phyloP scores from a whole-genome alignment of 2,888 invertebrate species.

The Diloba caeruleocephala region DNA sequence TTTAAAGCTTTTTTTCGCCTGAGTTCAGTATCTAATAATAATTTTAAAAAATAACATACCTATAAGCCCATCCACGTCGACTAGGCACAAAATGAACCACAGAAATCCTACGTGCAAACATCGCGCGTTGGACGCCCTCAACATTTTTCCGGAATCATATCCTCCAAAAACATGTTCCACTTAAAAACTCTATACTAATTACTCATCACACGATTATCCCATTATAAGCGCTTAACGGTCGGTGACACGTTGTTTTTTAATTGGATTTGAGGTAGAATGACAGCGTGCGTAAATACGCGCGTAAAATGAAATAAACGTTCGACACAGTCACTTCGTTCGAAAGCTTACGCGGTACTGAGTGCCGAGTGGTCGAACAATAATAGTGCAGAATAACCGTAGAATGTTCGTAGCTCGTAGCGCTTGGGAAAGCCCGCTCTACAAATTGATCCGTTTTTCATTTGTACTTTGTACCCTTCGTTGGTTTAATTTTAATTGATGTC shows the following conservation, averaged over 20 bases:
- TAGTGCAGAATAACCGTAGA: slow-evolving; percentile 44
- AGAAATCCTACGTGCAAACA: slow-evolving; percentile 78
- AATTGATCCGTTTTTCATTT: slow-evolving; percentile 73
- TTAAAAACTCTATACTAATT: slow-evolving; percentile 62
- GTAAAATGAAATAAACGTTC: slow-evolving; percentile 36
- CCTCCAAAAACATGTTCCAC: slow-evolving; percentile 75
- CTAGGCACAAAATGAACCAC: slow-evolving; percentile 67
- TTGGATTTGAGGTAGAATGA: slow-evolving; percentile 78
- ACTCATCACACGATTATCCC: slow-evolving; percentile 68
- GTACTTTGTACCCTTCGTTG: slow-evolving; percentile 33
- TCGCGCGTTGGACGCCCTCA: slow-evolving; percentile 76
- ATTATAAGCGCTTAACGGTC: slow-evolving; percentile 66
- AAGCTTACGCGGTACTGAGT: slow-evolving; percentile 75
- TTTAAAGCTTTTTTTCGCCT: background rate
- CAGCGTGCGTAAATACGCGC: slow-evolving; percentile 77
- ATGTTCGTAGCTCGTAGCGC: slow-evolving; percentile 63
- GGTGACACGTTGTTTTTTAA: slow-evolving; percentile 74
- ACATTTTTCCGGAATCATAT: slow-evolving; percentile 85
- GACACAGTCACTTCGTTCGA: slow-evolving; percentile 55
- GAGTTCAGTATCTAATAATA: slow-evolving; percentile 5
- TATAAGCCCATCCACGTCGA: slow-evolving; percentile 78
- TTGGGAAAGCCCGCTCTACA: slow-evolving; percentile 69
- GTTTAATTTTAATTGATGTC: slow-evolving; percentile 40
- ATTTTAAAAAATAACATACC: slow-evolving; percentile 62
- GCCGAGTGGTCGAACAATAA: slow-evolving; percentile 21